Evolutionary conservation across 2,888 invertebrate species (phyloP).

Genomic region (Neoascia interrupta): DNA sequence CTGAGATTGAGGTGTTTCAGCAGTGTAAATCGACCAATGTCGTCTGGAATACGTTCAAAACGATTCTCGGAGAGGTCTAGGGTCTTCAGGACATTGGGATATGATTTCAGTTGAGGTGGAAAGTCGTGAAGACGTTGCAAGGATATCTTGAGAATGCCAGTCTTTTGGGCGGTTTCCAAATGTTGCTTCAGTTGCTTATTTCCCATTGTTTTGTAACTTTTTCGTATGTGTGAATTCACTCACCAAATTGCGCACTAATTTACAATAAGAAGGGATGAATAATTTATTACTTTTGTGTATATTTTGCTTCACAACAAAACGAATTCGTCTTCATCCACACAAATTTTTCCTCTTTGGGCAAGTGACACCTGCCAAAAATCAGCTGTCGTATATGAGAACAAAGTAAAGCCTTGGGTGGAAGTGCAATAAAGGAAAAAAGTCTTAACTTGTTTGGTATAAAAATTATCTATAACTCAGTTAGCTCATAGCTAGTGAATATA

Average conservation of each 20-base stretch:
- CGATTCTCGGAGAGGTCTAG: slow-evolving; percentile 96
- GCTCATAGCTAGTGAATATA: too few species aligned
- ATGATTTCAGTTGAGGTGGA: slow-evolving; percentile 84
- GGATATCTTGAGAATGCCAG: slow-evolving; percentile 94
- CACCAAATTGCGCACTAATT: slow-evolving; percentile 28
- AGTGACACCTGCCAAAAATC: slow-evolving; percentile 22
- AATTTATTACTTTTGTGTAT: slow-evolving; percentile 29
- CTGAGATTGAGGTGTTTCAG: slow-evolving; percentile 88
- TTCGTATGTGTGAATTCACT: slow-evolving; percentile 3
- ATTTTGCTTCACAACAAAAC: slow-evolving; percentile 43
- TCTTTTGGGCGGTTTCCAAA: slow-evolving; percentile 96
- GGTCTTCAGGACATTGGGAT: slow-evolving; percentile 88
- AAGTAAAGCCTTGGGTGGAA: too few species aligned
- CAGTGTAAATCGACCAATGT: slow-evolving; percentile 87
- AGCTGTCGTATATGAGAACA: too few species aligned
- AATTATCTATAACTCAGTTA: too few species aligned
- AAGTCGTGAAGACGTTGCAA: slow-evolving; percentile 90
- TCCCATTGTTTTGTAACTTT: slow-evolving; percentile 84
- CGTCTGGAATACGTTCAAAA: slow-evolving; percentile 87
- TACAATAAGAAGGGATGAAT: slow-evolving; percentile 30
- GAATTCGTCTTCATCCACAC: background rate
- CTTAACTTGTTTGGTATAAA: too few species aligned
- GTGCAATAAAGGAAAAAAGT: too few species aligned
- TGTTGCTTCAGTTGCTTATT: slow-evolving; percentile 94
- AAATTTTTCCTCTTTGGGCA: background rate